Evolutionary conservation across 1,140 invertebrate genomes (phyloP), one percentile per base, ranked within the genome.

Genomic region (Theocolax elegans): DNA sequence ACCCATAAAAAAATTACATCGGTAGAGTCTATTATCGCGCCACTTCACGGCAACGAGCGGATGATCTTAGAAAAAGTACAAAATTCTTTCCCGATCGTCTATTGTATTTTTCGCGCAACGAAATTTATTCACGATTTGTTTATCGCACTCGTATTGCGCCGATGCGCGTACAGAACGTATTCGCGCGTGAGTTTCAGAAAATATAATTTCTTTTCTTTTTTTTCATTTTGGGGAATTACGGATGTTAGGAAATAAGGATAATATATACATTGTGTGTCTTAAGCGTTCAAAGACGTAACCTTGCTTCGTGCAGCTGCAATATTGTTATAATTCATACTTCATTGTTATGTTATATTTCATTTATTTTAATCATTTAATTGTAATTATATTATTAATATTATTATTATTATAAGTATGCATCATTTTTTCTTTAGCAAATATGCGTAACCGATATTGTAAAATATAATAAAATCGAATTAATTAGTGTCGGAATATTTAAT

Each of bases 11-110:
- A n/a, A n/a, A n/a, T n/a, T 38, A 42, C 51, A 48, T 72, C 68
- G 68, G 53, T 71, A 74, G 63, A 68, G 54, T 51, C 54, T 60
- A 13, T 25, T 46, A 58, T 53, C 59, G 49, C 38, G 8, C 46
- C 59, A 29, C 48, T 62, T 63, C 54, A 63, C 67, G 72, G 46
- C 29, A 74, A 67, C 73, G 73, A 76, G 29, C 71, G 70, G 72
- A 77, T 77, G 77, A 78, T 79, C 74, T 72, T 79, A 60, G 73
- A 76, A 80, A n/a, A 70, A 80, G 80, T 81, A 82, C 79, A 82
- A 82, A 80, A 78, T 80, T 80, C 38, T 75, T 79, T 71, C 62
- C 74, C 51, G 46, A 40, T 75, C 67, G 67, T 67, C 66, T 64
- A 21, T 53, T 60, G 3, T 29, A 64, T 17, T 65, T n/a, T 66